Conservation (phyloP, 2,888 invertebrate species). For the Acleris cristana region DNA sequence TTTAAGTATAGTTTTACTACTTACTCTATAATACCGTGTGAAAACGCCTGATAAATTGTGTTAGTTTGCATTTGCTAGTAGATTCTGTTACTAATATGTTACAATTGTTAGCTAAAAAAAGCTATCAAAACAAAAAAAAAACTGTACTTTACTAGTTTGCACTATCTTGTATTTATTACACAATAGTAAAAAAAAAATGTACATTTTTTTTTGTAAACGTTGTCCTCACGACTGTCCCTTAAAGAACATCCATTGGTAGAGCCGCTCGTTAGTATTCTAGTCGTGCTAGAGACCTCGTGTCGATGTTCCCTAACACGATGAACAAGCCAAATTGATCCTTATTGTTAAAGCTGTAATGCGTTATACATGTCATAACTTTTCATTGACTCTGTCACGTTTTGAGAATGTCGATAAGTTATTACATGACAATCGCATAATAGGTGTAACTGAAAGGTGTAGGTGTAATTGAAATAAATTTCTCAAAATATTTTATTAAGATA, state of each 20-base stretch:
- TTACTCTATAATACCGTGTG: too few relatives aligned
- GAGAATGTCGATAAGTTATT: conserved; percentile 8
- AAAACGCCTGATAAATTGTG: too few relatives aligned
- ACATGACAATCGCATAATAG: conserved; percentile 5
- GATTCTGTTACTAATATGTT: too few relatives aligned
- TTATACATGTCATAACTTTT: background rate
- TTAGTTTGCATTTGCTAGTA: too few relatives aligned
- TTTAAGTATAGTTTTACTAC: too few relatives aligned
- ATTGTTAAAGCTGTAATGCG: background rate
- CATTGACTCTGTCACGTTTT: conserved; percentile 12
- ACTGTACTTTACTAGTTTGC: too few relatives aligned
- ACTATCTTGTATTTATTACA: too few relatives aligned
- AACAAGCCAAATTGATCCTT: background rate
- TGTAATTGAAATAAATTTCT: background rate
- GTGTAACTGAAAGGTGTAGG: background rate
- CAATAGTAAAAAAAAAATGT: too few relatives aligned
- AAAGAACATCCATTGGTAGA: conserved; percentile 35
- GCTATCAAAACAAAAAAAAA: too few relatives aligned
- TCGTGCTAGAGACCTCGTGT: conserved; percentile 48
- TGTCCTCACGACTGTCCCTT: conserved; percentile 39
- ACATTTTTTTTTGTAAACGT: background rate
- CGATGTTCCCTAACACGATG: conserved; percentile 41
- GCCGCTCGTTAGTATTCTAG: conserved; percentile 54
- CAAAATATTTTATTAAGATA: too few relatives aligned
- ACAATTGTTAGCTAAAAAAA: too few relatives aligned